Conservation (phyloP, 2,113 vertebrate species). For the Silurus glanis region DNA sequence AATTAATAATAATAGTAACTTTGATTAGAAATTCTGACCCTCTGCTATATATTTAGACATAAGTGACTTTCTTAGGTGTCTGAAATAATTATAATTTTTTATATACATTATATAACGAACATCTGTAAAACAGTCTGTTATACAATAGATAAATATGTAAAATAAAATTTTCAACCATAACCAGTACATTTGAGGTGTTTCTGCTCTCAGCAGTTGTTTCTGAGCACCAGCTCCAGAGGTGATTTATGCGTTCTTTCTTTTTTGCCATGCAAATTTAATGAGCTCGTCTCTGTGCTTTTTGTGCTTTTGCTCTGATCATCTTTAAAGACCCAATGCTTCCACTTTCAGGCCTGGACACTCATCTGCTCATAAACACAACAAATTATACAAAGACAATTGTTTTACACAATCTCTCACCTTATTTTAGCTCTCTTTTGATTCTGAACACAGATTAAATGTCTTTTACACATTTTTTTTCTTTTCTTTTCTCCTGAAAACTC, state of each 20-base stretch:
- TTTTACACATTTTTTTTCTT: neutral
- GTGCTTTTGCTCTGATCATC: neutral
- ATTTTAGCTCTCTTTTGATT: neutral
- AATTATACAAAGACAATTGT: neutral
- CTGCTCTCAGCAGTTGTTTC: neutral
- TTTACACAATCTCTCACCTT: neutral
- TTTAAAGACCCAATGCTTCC: neutral
- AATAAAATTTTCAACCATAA: neutral
- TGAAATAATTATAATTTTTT: neutral
- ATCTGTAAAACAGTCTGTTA: neutral
- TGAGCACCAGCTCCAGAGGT: neutral
- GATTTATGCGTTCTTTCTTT: neutral
- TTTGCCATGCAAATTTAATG: neutral
- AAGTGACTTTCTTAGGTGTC: neutral
- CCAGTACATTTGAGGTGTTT: neutral
- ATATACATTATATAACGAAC: no score
- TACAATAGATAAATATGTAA: neutral
- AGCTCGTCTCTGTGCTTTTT: neutral
- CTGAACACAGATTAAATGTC: neutral
- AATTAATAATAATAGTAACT: neutral
- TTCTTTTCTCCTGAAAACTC: neutral
- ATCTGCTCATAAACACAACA: neutral
- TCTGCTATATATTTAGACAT: neutral
- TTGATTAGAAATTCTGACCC: neutral
- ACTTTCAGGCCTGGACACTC: neutral